Conservation (phyloP, 2,888 invertebrate genomes). For the Philereme transversata region DNA sequence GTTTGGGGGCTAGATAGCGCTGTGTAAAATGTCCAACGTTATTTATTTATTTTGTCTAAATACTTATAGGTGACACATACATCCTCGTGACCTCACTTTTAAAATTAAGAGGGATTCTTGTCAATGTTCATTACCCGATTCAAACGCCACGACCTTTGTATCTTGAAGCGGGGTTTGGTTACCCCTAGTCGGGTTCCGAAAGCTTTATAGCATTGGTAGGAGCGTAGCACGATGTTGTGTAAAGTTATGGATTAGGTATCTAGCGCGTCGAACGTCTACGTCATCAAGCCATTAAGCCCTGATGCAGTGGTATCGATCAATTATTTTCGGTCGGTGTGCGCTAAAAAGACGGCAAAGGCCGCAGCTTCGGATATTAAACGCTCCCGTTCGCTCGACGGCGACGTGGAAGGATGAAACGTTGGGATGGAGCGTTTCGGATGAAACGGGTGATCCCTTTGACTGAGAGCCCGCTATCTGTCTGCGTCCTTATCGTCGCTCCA, state of each 20-base stretch:
- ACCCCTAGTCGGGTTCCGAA: too few species aligned
- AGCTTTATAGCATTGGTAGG: too few species aligned
- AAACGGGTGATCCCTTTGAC: slow-evolving; percentile 70
- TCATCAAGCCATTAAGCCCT: slow-evolving; percentile 66
- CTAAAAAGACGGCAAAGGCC: slow-evolving; percentile 74
- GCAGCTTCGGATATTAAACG: slow-evolving; percentile 77
- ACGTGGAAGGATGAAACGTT: slow-evolving; percentile 53
- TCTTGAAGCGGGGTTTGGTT: too few species aligned
- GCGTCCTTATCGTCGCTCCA: slow-evolving; percentile 66
- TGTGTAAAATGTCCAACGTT: too few species aligned
- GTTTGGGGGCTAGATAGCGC: too few species aligned
- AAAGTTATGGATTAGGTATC: neutral
- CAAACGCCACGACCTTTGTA: too few species aligned
- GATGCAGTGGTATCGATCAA: slow-evolving; percentile 72
- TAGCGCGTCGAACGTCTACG: slow-evolving; percentile 53
- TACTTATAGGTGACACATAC: too few species aligned
- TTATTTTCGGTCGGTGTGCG: slow-evolving; percentile 72
- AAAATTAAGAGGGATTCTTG: too few species aligned
- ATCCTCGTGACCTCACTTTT: too few species aligned
- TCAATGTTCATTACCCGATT: too few species aligned
- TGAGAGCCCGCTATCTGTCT: slow-evolving; percentile 64
- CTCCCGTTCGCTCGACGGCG: slow-evolving; percentile 49
- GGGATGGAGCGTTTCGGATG: slow-evolving; percentile 42
- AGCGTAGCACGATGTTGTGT: neutral
- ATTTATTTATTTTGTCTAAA: too few species aligned